Base-by-base conservation (phyloP, 2,888 invertebrate species). In the Andrena marginata region DNA sequence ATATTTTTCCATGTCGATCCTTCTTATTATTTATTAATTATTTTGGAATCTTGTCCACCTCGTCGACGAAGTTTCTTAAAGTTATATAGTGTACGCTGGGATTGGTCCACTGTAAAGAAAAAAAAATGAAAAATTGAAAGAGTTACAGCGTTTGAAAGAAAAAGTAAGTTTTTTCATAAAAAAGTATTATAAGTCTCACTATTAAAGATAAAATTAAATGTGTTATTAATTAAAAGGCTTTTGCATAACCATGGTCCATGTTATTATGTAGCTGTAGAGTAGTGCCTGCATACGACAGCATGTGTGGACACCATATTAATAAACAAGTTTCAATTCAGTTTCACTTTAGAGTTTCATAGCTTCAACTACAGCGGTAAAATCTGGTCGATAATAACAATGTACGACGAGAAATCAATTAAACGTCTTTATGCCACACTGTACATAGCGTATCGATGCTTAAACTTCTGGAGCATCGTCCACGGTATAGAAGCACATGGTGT, bases 331-430 rank as follows among this genome's bases (percentile, higher is more conserved):
- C 49, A 73, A 64, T 65, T 16, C 42, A 59, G 23, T 75, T 62
- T 70, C 62, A 60, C 20, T 29, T 62, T 54, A 35, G 2, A 23
- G 62, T 35, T 5, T 13, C n/a, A 1, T 42, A 54, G 26, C 26
- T 42, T 20, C 42, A 13, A 48, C 31, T 63, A 29, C 16, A 10
- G 7, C 29, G 23, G 20, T 13, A 62, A 62, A 54, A 77, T 70
- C 16, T 64, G 48, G 7, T 10, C 31, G 70, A 20, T 29, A 4
- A 26, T 63, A 78, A 68, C 49, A 49, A 56, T 42, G 23, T 72
- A 20, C 62, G 67, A 71, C 29, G 70, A 71, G 60, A 54, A 62
- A 77, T 67, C 60, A 77, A 79, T 79, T 77, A 77, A 73, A 49
- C 7, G 67, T 62, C 59, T 67, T 68, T 48, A 65, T 23, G 23